These are phyloP conservation scores for Ptiloglossa arizonensis DNA, from an alignment of 1,140 invertebrate species.

Conservation along the genomic window DNA sequence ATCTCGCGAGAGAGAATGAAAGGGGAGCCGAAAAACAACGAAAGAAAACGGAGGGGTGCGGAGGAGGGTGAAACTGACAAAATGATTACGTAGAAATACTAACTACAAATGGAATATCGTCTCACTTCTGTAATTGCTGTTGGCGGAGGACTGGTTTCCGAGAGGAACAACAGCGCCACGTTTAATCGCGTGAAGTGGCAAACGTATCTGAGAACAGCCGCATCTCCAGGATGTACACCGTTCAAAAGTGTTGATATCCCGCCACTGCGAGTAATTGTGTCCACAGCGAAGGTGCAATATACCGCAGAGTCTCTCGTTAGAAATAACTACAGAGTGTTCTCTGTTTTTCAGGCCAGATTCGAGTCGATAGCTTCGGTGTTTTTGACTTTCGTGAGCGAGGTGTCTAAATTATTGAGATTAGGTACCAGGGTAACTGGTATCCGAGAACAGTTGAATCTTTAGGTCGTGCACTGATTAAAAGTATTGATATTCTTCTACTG, in stretches of 20 bases:
- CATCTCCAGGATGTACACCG: background rate
- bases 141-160: constrained; percentile 25
- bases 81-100: constrained; percentile 41
- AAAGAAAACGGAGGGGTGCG: background rate
- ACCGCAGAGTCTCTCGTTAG: background rate
- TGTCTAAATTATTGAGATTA: too few species aligned
- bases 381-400: too few species aligned
- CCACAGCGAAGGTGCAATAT: background rate
- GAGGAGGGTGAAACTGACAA: background rate
- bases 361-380: too few species aligned
- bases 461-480: too few species aligned
- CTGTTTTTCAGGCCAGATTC: too few species aligned
- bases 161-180: background rate
- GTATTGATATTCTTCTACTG: too few species aligned
- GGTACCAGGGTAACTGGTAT: too few species aligned
- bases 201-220: constrained; percentile 2
- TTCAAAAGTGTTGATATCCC: constrained; percentile 28
- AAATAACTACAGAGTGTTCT: too few species aligned
- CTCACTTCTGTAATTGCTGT: constrained; percentile 42
- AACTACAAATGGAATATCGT: constrained; percentile 35
- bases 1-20: too few species aligned
- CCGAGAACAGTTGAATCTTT: too few species aligned
- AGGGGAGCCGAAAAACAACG: background rate
- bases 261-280: constrained; percentile 23
- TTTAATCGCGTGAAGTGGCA: constrained; percentile 26